Base-by-base conservation (phyloP, 92 coral and sea anemone species). In the Siderastrea radians region DNA sequence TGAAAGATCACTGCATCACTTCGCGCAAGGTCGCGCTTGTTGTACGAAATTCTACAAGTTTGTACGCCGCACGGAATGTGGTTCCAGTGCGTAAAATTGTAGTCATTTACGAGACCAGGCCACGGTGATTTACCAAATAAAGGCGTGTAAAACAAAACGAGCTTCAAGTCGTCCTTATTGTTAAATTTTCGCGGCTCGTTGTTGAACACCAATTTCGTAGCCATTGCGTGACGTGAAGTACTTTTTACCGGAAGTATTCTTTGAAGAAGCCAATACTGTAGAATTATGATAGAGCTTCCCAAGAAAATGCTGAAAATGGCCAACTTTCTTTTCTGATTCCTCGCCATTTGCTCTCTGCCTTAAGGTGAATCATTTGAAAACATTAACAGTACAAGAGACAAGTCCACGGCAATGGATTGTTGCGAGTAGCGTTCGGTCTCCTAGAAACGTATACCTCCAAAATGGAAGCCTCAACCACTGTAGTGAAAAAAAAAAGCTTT, bases 1-100 rank as follows among this genome's bases (percentile, higher is more conserved):
- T 97, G 99, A 68, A 97, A 97, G 43, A 97, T 14, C 19, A 97
- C 95, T 3, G 91, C 99, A 85, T 96, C 98, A 73, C 98, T 95
- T 43, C 19, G 59, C 2, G 55, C 17, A 1, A 97, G 58, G 26
- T 93, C 91, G 43, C 53, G 58, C 83, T 88, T 94, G 82, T 95
- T 86, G 90, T 93, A 96, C 1, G 98, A 79, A 43, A 97, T 88
- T 51, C 62, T 52, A 62, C 99, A 97, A 75, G 91, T 84, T 72
- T 81, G 84, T 3, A 89, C 89, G 1, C 61, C 49, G 43, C 99
- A 97, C 7, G 96, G 92, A 11, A 77, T 76, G 49, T 82, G 82
- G 19, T 78, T 61, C 92, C 96, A 92, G 74, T 96, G 91, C 13
- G 96, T 94, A 70, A 96, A 94, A 49, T 98, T 86, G 75, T 84